Conservation (phyloP, 1,140 invertebrate species). For the Reticulitermes speratus region DNA sequence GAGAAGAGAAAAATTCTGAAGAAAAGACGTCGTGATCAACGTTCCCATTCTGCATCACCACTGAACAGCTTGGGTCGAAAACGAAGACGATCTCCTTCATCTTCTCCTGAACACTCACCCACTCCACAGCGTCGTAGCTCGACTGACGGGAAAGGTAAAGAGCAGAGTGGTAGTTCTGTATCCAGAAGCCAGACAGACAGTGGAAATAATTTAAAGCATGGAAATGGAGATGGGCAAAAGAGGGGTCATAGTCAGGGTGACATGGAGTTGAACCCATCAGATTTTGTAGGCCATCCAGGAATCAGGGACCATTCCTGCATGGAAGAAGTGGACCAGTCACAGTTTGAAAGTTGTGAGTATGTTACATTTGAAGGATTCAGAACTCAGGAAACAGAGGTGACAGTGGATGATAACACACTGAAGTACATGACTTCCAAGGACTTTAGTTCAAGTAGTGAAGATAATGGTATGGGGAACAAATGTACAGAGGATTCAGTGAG, state of each 20-base stretch:
- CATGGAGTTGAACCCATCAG: not conserved
- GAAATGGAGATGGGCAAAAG: not conserved
- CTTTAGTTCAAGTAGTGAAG: not conserved
- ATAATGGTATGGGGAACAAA: not conserved
- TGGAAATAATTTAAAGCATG: slow-evolving; percentile 8
- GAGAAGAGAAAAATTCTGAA: slow-evolving; percentile 14
- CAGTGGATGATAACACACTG: not conserved
- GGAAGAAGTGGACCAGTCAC: not conserved
- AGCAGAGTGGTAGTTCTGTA: not conserved
- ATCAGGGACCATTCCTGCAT: not conserved
- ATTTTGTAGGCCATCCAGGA: too few species aligned
- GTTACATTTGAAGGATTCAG: not conserved
- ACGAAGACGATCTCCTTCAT: slow-evolving; percentile 24
- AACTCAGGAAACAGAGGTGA: not conserved
- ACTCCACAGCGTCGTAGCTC: slow-evolving; percentile 26
- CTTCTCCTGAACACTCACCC: slow-evolving; percentile 29
- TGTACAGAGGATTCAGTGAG: not conserved
- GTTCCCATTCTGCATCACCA: slow-evolving; percentile 9
- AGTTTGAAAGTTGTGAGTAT: not conserved
- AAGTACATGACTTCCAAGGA: not conserved
- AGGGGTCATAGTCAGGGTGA: slow-evolving; percentile 1
- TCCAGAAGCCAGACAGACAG: not conserved
- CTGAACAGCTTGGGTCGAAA: not conserved
- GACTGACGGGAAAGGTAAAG: not conserved
- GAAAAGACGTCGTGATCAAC: not conserved